Base-by-base conservation (phyloP, 2,113 vertebrate genomes). In the Carollia perspicillata region DNA sequence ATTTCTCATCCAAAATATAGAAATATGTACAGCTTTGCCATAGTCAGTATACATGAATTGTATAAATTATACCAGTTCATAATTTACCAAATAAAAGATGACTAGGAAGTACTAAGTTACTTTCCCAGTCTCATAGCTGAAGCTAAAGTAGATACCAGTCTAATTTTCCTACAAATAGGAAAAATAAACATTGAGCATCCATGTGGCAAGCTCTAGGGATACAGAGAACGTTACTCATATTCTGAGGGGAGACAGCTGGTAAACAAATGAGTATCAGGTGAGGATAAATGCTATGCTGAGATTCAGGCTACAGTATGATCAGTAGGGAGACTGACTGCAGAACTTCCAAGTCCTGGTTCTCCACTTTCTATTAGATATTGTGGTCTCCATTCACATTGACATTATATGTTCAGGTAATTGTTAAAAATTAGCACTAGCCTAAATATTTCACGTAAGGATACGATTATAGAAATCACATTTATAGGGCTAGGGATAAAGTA, bases 11-110 rank as follows among this genome's bases (percentile, higher is more conserved):
- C 99, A 99, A 99, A 99, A 99, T 99, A 99, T 99, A 99, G 99
- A 99, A 99, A 99, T 99, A 99, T 99, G 99, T 99, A 99, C 99
- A 99, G 99, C 99, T 99, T 99, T 99, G 99, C 99, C 99, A 99
- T 99, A 99, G 99, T 99, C 99, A 99, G 99, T 99, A 99, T 99
- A 99, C 99, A 99, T 99, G 99, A 99, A 99, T 99, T 99, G 99
- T 99, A 99, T 99, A 99, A 99, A 99, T 99, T 99, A 99, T 99
- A 99, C 99, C 99, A 99, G 99, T 99, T 99, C 99, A 99, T 99
- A 99, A 99, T 99, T 99, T 99, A 99, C 99, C 99, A 99, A 98
- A 99, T 99, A 99, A 99, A 99, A 99, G 99, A 98, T 99, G 98
- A 99, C 99, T 99, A 99, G 18, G 33, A 51, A 77, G 72, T 75